Evolutionary conservation across 2,113 vertebrate genomes (phyloP), one percentile per base, ranked within the genome.

Genomic region (Gadus chalcogrammus): DNA sequence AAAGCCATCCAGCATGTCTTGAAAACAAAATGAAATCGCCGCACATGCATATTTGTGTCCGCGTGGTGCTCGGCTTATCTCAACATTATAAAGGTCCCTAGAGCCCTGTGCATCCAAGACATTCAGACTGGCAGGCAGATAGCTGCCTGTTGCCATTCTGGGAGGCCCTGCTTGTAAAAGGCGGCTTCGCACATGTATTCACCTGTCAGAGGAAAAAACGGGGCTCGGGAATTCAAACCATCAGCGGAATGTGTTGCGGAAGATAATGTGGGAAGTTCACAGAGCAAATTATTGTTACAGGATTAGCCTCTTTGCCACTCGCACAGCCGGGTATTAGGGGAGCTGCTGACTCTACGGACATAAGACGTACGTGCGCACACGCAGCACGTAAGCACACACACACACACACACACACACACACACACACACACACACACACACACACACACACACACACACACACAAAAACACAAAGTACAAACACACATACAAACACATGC

Each of bases 221-320:
- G 61, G 79, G 73, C 75, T 70, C 64, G 79, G 60, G 75, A 71
- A 1, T 83, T 85, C 72, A 85, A 86, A 84, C 84, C 81, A 77
- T 73, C 74, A 71, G 74, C 75, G 66, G 2, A 77, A 84, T 84
- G 82, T 83, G 81, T 77, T 77, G 80, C 63, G 78, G 64, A 69
- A 84, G 85, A 89, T 88, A 84, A 87, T 88, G 78, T 58, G 31
- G n/a, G 78, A 77, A 85, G 80, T 78, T 80, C 76, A 81, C 81
- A 63, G 71, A 85, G 73, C 70, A 85, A 88, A 85, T 86, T 79
- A 86, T 88, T 87, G 76, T 78, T 68, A 85, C 55, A 77, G 88
- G 88, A 89, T 89, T 89, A 89, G 72, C 83, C 78, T 76, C 86
- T 84, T 87, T 83, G 80, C 72, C 75, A 74, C 73, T 74, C 9